A percentile compares a stretch with the other conserved stretches of the same genome.
Conservation (phyloP, 1,140 invertebrate species). For the Hycleus cichorii region DNA sequence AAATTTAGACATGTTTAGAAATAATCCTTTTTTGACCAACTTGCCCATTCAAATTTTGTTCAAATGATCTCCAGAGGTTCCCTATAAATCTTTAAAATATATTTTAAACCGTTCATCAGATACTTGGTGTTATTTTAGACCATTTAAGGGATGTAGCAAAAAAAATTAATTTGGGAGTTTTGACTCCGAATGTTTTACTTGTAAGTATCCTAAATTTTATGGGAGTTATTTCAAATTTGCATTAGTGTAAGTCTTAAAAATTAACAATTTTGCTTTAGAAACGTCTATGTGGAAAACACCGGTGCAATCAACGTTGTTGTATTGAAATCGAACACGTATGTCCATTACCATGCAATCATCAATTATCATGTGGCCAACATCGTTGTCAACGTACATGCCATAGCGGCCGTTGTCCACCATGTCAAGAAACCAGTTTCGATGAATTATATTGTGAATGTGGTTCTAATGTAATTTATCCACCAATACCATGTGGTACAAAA, state of each 20-base stretch:
- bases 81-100: no score
- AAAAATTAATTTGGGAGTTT: no score
- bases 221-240: no score
- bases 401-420: slow-evolving; percentile 76
- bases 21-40: no score
- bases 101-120: no score
- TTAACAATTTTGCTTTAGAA: slow-evolving; percentile 46
- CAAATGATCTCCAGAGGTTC: no score
- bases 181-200: no score
- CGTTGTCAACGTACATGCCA: slow-evolving; percentile 86
- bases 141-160: no score
- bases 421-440: slow-evolving; percentile 72
- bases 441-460: slow-evolving; percentile 92
- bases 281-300: slow-evolving; percentile 78
- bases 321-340: slow-evolving; percentile 81
- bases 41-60: no score
- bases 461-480: slow-evolving; percentile 74
- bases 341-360: slow-evolving; percentile 70
- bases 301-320: slow-evolving; percentile 82
- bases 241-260: background rate
- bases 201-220: no score
- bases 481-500: slow-evolving; percentile 82
- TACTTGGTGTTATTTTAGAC: no score
- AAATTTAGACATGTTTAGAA: no score
- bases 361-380: slow-evolving; percentile 77